Base-by-base conservation (phyloP, 2,888 invertebrate genomes). In the Syritta pipiens region DNA sequence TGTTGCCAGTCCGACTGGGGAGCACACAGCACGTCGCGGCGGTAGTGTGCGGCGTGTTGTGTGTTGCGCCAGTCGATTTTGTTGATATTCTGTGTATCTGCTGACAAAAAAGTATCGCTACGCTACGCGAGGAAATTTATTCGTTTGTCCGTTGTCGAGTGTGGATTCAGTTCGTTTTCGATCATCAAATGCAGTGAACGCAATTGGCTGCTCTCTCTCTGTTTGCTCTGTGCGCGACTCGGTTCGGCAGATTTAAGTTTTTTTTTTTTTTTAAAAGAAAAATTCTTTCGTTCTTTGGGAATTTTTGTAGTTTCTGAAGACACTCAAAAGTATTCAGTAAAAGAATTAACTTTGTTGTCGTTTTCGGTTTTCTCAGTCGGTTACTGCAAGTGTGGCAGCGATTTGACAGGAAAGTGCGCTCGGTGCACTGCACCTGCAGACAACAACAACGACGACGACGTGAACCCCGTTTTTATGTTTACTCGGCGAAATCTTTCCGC, bases 121-220 rank as follows among this genome's bases (percentile, higher is more conserved):
- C 55, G 26, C 55, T 37, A 51, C 40, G 68, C 62, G 32, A 81
- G 63, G 69, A 81, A 69, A 81, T 81, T 74, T 81, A 81, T 81
- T 81, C 59, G 63, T 60, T 32, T 69, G 74, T 67, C 74, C 74
- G 65, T 68, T 40, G 75, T 59, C 75, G 75, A 81, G 44, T 74
- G 68, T 81, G 63, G 62, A 81, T 81, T 81, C 75, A 81, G 81
- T 81, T 75, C 63, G 81, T 81, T 81, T 81, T 69, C 75, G 81
- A 81, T 81, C 81, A 81, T 60, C 81, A 81, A 59, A 75, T 81
- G 81, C 63, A 75, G 75, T 63, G 81, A 81, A 81, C 81, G 81
- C 53, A 63, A 44, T 68, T 59, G 46, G 32, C 79, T 74, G 67
- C 55, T 62, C 20, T 35, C 48, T 48, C 14, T 48, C 35, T 53